Conservation (phyloP, 2,797 vertebrate species). For the Sebastes minor region DNA sequence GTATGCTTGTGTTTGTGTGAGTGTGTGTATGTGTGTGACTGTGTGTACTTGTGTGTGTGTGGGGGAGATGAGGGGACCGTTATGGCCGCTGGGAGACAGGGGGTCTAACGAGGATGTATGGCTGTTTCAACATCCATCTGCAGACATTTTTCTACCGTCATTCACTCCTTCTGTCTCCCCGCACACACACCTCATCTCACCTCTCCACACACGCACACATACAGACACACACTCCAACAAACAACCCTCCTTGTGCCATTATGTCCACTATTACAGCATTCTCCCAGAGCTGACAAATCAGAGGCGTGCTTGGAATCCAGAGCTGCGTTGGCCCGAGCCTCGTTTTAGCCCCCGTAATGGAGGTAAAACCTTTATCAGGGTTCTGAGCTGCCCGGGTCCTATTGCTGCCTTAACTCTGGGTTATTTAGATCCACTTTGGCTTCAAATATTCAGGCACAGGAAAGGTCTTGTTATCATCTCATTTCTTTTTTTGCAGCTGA, state of each 20-base stretch:
- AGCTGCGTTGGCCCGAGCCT: constrained; percentile 42
- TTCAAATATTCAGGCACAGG: constrained; percentile 35
- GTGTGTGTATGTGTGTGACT: constrained; percentile 4
- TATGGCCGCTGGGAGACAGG: constrained; percentile 59
- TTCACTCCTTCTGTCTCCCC: constrained; percentile 64
- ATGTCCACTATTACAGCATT: constrained; percentile 75
- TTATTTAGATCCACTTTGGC: constrained; percentile 58
- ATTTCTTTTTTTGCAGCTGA: constrained; percentile 53
- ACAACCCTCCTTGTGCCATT: constrained; percentile 66
- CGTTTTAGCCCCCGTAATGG: constrained; percentile 55
- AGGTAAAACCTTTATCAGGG: constrained; percentile 69
- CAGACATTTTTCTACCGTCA: constrained; percentile 75
- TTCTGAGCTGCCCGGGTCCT: constrained; percentile 33
- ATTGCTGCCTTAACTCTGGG: constrained; percentile 35
- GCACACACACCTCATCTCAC: constrained; percentile 48
- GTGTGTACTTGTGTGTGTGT: background rate
- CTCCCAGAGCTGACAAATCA: constrained; percentile 73
- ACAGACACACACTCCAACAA: constrained; percentile 39
- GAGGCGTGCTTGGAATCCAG: constrained; percentile 62
- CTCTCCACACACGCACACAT: constrained; percentile 17
- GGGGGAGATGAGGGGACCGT: constrained; percentile 42
- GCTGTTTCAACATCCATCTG: constrained; percentile 73
- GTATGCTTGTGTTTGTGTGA: background rate
- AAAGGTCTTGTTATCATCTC: constrained; percentile 64
- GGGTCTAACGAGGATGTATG: constrained; percentile 83